Conservation (phyloP, 2,888 invertebrate genomes). For the Heliconius sara region DNA sequence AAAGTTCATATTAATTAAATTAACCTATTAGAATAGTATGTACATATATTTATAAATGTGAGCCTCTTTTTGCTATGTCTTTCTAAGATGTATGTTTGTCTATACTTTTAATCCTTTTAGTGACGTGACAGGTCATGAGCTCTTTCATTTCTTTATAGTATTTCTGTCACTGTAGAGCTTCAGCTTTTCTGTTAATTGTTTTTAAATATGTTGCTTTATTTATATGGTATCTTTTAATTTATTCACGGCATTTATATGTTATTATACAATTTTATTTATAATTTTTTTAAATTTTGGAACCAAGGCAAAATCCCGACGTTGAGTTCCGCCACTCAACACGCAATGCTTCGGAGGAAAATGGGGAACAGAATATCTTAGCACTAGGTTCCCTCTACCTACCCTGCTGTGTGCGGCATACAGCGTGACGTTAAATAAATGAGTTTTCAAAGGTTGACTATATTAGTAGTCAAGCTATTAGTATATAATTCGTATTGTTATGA, state of each 20-base stretch:
- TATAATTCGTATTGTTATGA: constrained; percentile 18
- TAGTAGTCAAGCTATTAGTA: background rate
- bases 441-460: background rate
- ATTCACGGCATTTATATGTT: background rate
- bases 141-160: background rate
- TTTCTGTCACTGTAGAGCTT: background rate
- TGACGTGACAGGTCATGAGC: background rate
- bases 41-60: background rate
- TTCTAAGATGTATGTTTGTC: background rate
- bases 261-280: background rate
- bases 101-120: background rate
- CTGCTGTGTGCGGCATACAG: too few species aligned
- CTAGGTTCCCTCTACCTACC: too few species aligned
- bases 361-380: too few species aligned
- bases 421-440: background rate
- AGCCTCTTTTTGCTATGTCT: background rate
- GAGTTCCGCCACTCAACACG: too few species aligned
- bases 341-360: too few species aligned
- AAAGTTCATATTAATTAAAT: background rate
- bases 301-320: too few species aligned
- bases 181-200: background rate
- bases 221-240: background rate
- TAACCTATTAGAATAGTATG: background rate
- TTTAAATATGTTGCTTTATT: background rate
- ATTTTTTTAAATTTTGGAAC: too few species aligned